Evolutionary conservation across 2,888 invertebrate genomes (phyloP).

Genomic region (Bellardia pandia): DNA sequence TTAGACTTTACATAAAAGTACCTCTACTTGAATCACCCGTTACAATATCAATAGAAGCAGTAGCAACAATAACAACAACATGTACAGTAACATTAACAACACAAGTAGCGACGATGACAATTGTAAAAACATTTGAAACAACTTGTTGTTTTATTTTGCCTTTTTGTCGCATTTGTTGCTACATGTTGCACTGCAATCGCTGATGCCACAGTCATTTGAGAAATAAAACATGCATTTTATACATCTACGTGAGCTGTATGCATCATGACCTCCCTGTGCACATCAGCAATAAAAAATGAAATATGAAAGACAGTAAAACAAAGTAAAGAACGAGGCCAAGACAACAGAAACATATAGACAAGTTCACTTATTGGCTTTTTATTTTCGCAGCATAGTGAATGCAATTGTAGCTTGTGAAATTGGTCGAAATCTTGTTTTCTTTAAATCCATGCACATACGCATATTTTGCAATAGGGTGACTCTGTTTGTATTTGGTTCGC

Average conservation of each 20-base stretch:
- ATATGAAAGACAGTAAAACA: background rate
- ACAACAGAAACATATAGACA: slow-evolving; percentile 16
- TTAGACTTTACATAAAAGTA: too few relatives aligned
- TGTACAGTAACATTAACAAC: slow-evolving; percentile 13
- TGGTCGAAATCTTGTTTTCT: background rate
- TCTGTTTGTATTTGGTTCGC: too few relatives aligned
- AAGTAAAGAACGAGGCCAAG: background rate
- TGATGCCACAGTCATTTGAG: slow-evolving; percentile 32
- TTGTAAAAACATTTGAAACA: slow-evolving; percentile 52
- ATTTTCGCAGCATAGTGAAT: slow-evolving; percentile 1
- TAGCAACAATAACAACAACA: slow-evolving; percentile 33
- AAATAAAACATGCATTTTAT: slow-evolving; percentile 49
- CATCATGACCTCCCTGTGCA: slow-evolving; percentile 14
- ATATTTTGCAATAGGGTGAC: background rate
- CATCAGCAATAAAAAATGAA: background rate
- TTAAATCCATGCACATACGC: background rate
- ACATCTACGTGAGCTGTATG: slow-evolving; percentile 42
- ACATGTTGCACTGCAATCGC: slow-evolving; percentile 34
- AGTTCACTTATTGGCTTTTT: slow-evolving; percentile 41
- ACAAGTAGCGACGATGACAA: slow-evolving; percentile 52
- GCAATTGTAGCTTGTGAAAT: slow-evolving; percentile 18
- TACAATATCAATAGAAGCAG: background rate
- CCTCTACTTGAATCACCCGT: too few relatives aligned
- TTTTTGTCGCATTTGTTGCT: slow-evolving; percentile 46
- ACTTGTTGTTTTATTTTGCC: slow-evolving; percentile 56